These are phyloP conservation scores for Semotilus atromaculatus DNA, from an alignment of 2,797 vertebrate species.

Conservation along the genomic window DNA sequence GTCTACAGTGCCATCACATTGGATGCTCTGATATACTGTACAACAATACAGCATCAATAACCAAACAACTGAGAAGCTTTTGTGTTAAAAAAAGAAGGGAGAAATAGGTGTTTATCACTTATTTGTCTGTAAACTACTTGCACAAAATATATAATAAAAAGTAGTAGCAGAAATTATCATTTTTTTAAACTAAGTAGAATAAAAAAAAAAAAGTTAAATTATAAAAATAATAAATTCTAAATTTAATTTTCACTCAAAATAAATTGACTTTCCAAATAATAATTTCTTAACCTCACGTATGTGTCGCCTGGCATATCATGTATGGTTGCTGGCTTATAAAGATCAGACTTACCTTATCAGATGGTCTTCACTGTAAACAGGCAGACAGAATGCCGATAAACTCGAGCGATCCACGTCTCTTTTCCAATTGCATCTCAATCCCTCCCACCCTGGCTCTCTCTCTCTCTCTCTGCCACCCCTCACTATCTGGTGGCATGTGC, in stretches of 20 bases:
- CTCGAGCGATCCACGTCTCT: constrained; percentile 59
- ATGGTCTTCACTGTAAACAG: constrained; percentile 72
- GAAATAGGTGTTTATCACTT: neutral
- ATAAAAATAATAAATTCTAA: too few species aligned
- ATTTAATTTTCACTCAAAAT: neutral
- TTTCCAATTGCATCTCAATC: constrained; percentile 67
- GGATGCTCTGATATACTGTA: neutral
- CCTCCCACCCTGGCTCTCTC: constrained; percentile 49
- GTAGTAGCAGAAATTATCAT: too few species aligned
- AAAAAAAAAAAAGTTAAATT: too few species aligned
- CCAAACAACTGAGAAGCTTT: neutral
- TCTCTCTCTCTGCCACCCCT: constrained; percentile 42
- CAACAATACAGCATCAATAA: neutral
- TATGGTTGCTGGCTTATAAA: constrained; percentile 29
- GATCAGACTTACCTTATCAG: constrained; percentile 74
- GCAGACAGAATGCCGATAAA: constrained; percentile 59
- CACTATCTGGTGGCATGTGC: constrained; percentile 23
- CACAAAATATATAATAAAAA: neutral
- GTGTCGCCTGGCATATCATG: neutral
- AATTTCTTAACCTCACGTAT: neutral
- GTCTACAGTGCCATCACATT: neutral
- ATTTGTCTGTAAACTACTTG: neutral
- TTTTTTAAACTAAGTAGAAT: too few species aligned
- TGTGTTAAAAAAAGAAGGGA: neutral
- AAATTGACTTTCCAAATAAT: neutral